Base-by-base conservation (phyloP, 2,113 vertebrate species). In the Passer montanus region DNA sequence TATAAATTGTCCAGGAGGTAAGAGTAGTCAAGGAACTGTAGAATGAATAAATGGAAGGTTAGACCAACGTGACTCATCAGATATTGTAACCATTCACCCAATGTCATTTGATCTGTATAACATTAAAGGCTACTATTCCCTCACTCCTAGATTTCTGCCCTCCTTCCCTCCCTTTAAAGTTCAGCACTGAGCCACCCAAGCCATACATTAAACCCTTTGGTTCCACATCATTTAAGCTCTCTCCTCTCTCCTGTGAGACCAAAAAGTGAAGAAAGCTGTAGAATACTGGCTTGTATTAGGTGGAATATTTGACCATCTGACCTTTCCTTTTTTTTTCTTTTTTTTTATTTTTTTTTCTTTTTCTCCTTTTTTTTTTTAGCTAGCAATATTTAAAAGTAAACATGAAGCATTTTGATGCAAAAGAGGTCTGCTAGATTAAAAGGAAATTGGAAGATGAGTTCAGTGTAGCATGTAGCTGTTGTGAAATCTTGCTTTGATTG, bases 401-500 rank as follows among this genome's bases (percentile, higher is more conserved):
- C 53, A 84, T 23, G n/a, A 88, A 81, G 21, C 14, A 0, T 90
- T 94, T 86, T 84, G 73, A 94, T 90, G 93, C 68, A 79, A 55
- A 94, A 56, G 72, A 62, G 13, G 50, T 95, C 83, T 87, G 79
- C 84, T 47, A 26, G 67, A 95, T 95, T 93, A 86, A 95, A 97
- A 93, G 91, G 55, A 95, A 96, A 96, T 84, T 74, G 37, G 79
- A 95, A 78, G 62, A 94, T 82, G 58, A 91, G 20, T 92, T 96
- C 89, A 74, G 49, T 43, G 53, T 73, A 78, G 56, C 78, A 59
- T 69, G 83, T 92, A 93, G 84, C 66, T 50, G 41, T 95, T 90
- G 67, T 92, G 85, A 97, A 96, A 95, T 85, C 88, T 95, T 94
- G 59, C 87, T 97, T 97, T 97, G 92, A 97, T 94, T 94, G 90